A percentile compares a stretch with the other conserved stretches of the same genome.
These are phyloP conservation scores for Pseudobourletiella spinata DNA, from an alignment of 1,140 invertebrate genomes.

Conservation along the genomic window DNA sequence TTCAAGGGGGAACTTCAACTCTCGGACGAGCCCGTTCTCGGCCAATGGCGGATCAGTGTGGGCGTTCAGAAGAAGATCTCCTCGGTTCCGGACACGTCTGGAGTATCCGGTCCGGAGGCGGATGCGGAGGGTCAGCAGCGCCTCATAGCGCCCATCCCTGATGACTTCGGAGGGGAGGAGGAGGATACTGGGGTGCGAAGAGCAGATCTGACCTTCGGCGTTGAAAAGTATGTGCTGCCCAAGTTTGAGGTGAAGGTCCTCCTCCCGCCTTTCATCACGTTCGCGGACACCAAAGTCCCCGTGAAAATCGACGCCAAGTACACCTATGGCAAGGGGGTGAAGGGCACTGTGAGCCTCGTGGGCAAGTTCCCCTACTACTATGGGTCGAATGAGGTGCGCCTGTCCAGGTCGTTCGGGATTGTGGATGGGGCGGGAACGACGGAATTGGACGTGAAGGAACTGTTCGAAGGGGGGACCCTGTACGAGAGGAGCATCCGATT, in stretches of 20 bases:
- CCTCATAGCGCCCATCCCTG: background rate
- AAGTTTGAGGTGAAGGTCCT: conserved; percentile 79
- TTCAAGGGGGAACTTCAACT: conserved; percentile 64
- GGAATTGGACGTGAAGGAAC: conserved; percentile 55
- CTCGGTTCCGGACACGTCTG: background rate
- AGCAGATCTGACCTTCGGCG: conserved; percentile 55
- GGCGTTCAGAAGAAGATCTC: background rate
- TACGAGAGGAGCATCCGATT: conserved; percentile 47
- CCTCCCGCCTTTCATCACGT: conserved; percentile 65
- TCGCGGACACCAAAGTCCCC: conserved; percentile 62
- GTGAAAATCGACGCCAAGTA: conserved; percentile 43
- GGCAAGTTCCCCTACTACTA: background rate
- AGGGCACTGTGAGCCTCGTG: background rate
- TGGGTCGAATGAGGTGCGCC: background rate
- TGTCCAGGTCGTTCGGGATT: conserved; percentile 66
- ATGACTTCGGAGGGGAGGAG: background rate
- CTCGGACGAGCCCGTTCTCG: conserved; percentile 66
- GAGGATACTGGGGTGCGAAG: background rate
- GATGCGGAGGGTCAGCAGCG: background rate
- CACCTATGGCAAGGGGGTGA: conserved; percentile 8
- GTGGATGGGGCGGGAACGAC: conserved; percentile 52
- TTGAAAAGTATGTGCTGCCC: conserved; percentile 84
- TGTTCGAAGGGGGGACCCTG: background rate
- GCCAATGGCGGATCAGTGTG: conserved; percentile 11
- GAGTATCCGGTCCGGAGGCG: background rate